Base-by-base conservation (phyloP, 2,888 invertebrate genomes). In the Blastobasis lacticolella region DNA sequence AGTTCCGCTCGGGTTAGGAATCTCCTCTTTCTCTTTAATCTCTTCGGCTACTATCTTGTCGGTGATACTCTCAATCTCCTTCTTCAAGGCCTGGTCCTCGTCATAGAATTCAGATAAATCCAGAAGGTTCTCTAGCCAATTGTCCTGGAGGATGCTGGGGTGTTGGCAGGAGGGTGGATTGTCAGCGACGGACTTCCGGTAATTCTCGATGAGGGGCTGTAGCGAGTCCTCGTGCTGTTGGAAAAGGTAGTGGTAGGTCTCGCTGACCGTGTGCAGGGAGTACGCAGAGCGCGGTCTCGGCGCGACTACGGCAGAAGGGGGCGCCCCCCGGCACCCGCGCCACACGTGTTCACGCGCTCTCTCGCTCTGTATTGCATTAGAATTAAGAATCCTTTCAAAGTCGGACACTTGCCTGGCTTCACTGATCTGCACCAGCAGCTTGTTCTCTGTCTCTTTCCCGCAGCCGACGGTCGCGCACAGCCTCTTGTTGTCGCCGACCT, bases 351-450 rank as follows among this genome's bases (percentile, higher is more conserved):
- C 69, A 56, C 71, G 75, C 59, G 76, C 73, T 56, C 80, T 78
- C 69, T 82, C 81, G 65, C 77, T 79, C 82, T 79, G 81, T 83
- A 87, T 84, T 77, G 88, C 85, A 86, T 88, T 88, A 85, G 85
- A 84, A 78, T 83, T 84, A 74, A 91, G 90, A 90, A 91, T 90
- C 90, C 90, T 89, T 82, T 90, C 88, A 86, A 91, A 90, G 82
- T 91, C 89, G 41, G 81, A 79, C 74, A 90, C 88, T 89, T 90
- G 83, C 62, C 88, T 79, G 89, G 91, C 90, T 90, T 90, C 90
- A 61, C 88, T 85, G 77, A 91, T 90, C 77, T 89, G 85, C 71
- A 82, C 74, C 73, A 91, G 72, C 73, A 88, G 71, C 68, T 79
- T 83, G 76, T 88, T 89, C 73, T 87, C 81, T 64, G 88, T 89